These are phyloP conservation scores for Galbula dea DNA, from an alignment of 2,113 vertebrate species.

Conservation along the genomic window DNA sequence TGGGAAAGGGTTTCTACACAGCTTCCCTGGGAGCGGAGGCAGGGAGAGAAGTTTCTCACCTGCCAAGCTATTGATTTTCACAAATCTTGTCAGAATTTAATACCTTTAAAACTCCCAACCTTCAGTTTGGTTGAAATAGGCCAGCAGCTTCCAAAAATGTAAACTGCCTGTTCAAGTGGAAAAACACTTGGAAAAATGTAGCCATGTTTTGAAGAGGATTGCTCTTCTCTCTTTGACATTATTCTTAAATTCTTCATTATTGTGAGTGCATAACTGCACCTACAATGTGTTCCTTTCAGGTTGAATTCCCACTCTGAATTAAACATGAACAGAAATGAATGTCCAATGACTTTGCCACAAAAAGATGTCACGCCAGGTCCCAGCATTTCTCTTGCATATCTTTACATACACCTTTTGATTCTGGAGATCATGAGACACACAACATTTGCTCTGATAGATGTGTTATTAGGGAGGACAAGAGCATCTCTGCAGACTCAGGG, in stretches of 20 bases:
- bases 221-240: neutral
- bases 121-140: neutral
- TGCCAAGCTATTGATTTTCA: neutral
- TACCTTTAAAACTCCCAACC: neutral
- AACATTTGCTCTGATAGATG: neutral
- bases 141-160: neutral
- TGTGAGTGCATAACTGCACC: neutral
- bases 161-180: constrained; percentile 3
- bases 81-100: neutral
- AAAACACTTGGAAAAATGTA: neutral
- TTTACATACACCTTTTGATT: neutral
- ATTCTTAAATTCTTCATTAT: constrained; percentile 15
- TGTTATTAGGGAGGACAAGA: neutral
- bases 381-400: neutral
- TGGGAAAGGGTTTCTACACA: neutral
- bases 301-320: constrained; percentile 25
- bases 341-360: neutral
- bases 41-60: neutral
- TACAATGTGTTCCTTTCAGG: neutral
- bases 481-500: neutral
- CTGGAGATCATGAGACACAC: neutral
- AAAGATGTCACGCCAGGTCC: neutral
- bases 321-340: neutral
- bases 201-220: neutral
- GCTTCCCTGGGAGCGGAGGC: neutral